phyloP scores from a whole-genome alignment of 2,888 invertebrate genomes.

The Pachydiplax longipennis region DNA sequence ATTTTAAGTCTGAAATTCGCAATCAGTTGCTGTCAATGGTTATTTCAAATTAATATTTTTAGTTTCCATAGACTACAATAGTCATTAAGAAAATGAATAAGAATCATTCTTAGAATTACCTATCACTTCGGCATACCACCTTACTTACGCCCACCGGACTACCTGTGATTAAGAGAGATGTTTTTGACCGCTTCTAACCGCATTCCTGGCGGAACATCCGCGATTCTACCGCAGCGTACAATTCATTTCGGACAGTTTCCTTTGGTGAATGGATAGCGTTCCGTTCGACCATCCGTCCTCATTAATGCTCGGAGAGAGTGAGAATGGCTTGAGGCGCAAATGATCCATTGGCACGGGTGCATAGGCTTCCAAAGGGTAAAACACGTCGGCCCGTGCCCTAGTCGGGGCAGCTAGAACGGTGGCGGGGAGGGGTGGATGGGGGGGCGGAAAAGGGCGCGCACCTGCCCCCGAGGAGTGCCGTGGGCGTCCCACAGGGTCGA shows the following conservation, averaged over 20 bases:
- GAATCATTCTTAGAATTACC: too few species aligned
- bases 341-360: neutral
- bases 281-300: too few species aligned
- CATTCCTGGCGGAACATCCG: too few species aligned
- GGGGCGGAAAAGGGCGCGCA: neutral
- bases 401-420: neutral
- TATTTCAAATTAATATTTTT: too few species aligned
- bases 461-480: slow-evolving; percentile 7
- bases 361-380: neutral
- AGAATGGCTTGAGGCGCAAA: neutral
- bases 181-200: neutral
- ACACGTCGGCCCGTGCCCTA: neutral
- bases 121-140: too few species aligned
- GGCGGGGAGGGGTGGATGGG: neutral
- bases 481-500: slow-evolving; percentile 3
- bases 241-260: neutral
- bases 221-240: neutral
- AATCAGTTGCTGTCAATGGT: too few species aligned
- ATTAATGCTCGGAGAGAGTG: too few species aligned
- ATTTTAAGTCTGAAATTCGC: too few species aligned
- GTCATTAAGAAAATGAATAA: too few species aligned
- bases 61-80: too few species aligned
- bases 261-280: too few species aligned
- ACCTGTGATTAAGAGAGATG: neutral
- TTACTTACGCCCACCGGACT: too few species aligned